Evolutionary conservation across 2,888 invertebrate genomes (phyloP).

Genomic region (Masnerella sp.): DNA sequence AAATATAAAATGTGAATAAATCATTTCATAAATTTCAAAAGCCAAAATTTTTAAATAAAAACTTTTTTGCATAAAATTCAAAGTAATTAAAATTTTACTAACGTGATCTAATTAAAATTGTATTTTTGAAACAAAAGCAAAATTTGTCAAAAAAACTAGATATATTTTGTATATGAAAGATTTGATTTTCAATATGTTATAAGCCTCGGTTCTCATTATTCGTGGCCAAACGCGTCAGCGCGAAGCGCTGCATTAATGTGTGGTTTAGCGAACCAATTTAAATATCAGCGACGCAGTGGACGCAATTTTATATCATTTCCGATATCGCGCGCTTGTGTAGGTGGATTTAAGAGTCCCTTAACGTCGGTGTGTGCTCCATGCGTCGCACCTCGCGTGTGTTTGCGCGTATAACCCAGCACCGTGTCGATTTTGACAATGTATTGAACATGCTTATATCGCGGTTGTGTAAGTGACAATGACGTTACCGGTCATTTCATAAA

Average conservation of each 20-base stretch:
- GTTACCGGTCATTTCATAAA: conserved; percentile 47
- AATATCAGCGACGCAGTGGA: conserved; percentile 77
- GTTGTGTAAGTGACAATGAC: conserved; percentile 36
- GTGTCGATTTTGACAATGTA: conserved; percentile 51
- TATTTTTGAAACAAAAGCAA: no score
- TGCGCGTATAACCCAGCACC: conserved; percentile 20
- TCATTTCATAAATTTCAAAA: no score
- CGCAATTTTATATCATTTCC: conserved; percentile 78
- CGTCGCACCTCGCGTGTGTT: conserved; percentile 30
- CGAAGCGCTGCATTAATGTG: conserved; percentile 74
- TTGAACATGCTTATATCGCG: conserved; percentile 21
- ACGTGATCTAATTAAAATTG: no score
- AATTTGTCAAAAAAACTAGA: no score
- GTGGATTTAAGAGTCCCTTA: conserved; percentile 72
- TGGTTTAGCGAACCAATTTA: conserved; percentile 78
- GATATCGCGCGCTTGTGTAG: conserved; percentile 75
- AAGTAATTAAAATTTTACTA: no score
- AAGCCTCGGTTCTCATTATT: conserved; percentile 57
- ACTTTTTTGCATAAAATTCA: no score
- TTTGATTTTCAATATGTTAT: conserved; percentile 37
- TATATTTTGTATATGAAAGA: conserved; percentile 1
- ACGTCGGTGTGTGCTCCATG: conserved; percentile 68
- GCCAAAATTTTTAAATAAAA: no score
- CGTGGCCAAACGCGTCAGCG: conserved; percentile 58
- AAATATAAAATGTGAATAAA: no score